Conservation (phyloP, 1,140 invertebrate genomes). For the Paralvinella palmiformis region DNA sequence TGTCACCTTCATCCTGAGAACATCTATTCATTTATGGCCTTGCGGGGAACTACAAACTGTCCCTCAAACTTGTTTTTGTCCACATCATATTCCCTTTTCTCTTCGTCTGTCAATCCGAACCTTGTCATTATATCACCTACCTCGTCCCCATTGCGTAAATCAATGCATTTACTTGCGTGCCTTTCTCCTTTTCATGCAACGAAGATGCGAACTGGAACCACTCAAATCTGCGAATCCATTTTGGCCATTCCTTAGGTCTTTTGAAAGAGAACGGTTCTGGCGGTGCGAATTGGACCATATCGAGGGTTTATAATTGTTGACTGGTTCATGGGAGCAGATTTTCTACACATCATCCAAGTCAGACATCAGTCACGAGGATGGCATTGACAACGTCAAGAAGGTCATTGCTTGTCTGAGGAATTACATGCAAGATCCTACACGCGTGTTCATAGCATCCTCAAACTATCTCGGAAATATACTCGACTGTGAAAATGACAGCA, state of each 20-base stretch:
- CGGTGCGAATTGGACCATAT: constrained; percentile 2
- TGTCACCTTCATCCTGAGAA: background rate
- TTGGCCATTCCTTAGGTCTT: background rate
- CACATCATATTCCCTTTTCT: background rate
- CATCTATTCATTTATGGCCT: background rate
- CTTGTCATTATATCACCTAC: background rate
- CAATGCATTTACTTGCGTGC: background rate
- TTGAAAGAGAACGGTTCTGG: background rate
- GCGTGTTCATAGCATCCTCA: too few relatives aligned
- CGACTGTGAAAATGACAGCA: too few relatives aligned
- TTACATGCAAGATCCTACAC: too few relatives aligned
- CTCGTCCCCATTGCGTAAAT: constrained; percentile 1
- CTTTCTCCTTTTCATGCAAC: background rate
- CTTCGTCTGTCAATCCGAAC: background rate
- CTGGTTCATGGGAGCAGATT: too few relatives aligned
- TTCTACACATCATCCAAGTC: too few relatives aligned
- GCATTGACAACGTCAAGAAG: too few relatives aligned
- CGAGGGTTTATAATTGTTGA: background rate
- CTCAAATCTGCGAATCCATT: background rate
- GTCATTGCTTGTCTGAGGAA: too few relatives aligned
- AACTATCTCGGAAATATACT: too few relatives aligned
- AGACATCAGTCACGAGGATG: too few relatives aligned
- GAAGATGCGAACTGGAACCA: background rate
- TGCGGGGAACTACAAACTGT: background rate
- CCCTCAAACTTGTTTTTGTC: background rate